phyloP scores from a whole-genome alignment of 2,113 vertebrate species.

The Hippocampus abdominalis region DNA sequence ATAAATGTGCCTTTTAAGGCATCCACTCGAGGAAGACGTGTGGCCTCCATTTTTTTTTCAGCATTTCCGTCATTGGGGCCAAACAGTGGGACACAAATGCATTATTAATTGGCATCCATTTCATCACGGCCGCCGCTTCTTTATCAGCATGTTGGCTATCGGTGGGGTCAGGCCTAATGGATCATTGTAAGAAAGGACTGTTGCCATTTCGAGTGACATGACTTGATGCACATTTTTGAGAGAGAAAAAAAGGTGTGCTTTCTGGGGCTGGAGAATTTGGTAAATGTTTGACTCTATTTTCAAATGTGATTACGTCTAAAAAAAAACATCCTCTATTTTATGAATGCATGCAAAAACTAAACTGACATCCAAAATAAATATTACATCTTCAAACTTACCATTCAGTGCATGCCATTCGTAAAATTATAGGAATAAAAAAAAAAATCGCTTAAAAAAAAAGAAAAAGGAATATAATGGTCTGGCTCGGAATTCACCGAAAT shows the following conservation, averaged over 20 bases:
- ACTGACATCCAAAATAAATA: neutral
- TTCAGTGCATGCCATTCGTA: too few species aligned
- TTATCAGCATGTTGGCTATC: slow-evolving; percentile 56
- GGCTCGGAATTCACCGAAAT: neutral
- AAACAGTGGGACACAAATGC: slow-evolving; percentile 67
- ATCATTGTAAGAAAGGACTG: slow-evolving; percentile 30
- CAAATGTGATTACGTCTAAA: too few species aligned
- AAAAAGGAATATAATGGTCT: neutral
- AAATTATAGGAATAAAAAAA: neutral
- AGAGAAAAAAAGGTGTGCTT: neutral
- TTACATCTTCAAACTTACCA: neutral
- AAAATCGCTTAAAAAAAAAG: neutral
- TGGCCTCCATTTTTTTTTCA: slow-evolving; percentile 68
- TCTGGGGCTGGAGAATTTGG: slow-evolving; percentile 8
- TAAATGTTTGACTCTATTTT: neutral
- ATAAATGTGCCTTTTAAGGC: slow-evolving; percentile 11
- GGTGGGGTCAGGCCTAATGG: slow-evolving; percentile 45
- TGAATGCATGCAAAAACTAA: neutral
- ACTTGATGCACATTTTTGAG: slow-evolving; percentile 23
- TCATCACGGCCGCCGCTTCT: slow-evolving; percentile 54
- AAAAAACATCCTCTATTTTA: neutral
- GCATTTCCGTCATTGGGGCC: slow-evolving; percentile 52
- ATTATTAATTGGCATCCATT: slow-evolving; percentile 70
- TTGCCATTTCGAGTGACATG: slow-evolving; percentile 23
- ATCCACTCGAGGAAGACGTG: slow-evolving; percentile 58